Evolutionary conservation across 2,113 vertebrate species (phyloP), one percentile per base, ranked within the genome.

Genomic region (Albula glossodonta): DNA sequence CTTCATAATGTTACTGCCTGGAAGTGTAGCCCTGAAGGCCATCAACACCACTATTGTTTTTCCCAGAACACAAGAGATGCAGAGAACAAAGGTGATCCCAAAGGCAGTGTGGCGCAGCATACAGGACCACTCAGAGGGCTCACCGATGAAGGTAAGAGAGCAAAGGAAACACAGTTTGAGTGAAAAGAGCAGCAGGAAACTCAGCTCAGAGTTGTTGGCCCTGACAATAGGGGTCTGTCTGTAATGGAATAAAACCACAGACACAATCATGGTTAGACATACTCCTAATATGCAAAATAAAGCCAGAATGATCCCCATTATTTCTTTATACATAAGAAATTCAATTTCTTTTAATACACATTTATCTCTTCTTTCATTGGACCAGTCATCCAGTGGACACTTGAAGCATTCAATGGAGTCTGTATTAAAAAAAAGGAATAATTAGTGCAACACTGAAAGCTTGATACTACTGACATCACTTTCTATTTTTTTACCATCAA

Each of bases 31-130:
- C 0, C 79, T 90, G 49, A 94, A 94, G 81, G 88, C 89, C 87
- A 92, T 87, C 84, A 92, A 70, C 50, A 89, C 88, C n/a, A 86
- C 0, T 6, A 88, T 78, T 3, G 90, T 92, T 89, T 93, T 93
- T 81, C 92, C 92, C 31, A 93, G 83, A 41, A 89, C 88, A 80
- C 91, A 88, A 51, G 91, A 93, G 77, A 92, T 41, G 0, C 87
- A 92, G 82, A 91, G 84, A 51, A 86, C 88, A 83, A 94, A 93
- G 56, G 89, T 91, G 86, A 94, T 88, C 31, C 91, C 87, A n/a
- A 92, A 92, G 1, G 87, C 83, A 7, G 78, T 91, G 90, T 93
- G 93, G 41, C 0, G 0, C 84, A 90, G 52, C 49, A 91, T 87
- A 85, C 89, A 91, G 66, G 87, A 91, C 80, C 89, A n/a, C 0